Evolutionary conservation across 2,888 invertebrate species (phyloP), one percentile per base, ranked within the genome.

Genomic region (Tortricodes alternella): DNA sequence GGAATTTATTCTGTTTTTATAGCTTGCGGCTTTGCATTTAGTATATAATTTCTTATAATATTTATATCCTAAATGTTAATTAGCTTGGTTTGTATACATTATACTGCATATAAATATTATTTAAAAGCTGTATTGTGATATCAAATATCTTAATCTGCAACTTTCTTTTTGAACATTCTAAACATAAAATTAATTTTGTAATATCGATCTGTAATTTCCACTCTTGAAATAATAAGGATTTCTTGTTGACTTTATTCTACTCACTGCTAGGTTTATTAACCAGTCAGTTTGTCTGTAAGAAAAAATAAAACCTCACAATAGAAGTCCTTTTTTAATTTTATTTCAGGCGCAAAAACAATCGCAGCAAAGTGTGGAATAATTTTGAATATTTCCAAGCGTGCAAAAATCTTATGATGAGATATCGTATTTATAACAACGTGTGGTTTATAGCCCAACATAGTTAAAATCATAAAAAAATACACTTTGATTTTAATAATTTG

Each of bases 31-130:
- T 34, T 37, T 53, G 39, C 39, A 34, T 35, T 27, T 52, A 15
- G 27, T 15, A 46, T 24, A 24, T 43, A 23, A 50, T 44, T 43
- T 29, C 27, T 37, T 49, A 50, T 44, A 56, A 56, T 56, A 50
- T 56, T 56, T 56, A 50, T 50, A 44, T 27, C 15, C 13, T 18
- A 13, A 18, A 56, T 56, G 37, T 24, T 56, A 56, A 56, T 56
- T 50, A 50, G 35, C 44, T 53, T 23, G 23, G 13, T 38, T 50
- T 44, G 44, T 44, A 56, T n/a, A n/a, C n/a, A n/a, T n/a, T n/a
- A n/a, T 44, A 56, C 15, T 3, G 55, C 49, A 43, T 44, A 38
- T 18, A 23, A 56, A 50, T 56, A 8, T 44, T 19, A 27, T 48
- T n/a, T 18, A 48, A 41, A 48, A 39, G 27, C 39, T n/a, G n/a